phyloP scores from a whole-genome alignment of 2,797 vertebrate genomes.

The Sebastes oblongus region DNA sequence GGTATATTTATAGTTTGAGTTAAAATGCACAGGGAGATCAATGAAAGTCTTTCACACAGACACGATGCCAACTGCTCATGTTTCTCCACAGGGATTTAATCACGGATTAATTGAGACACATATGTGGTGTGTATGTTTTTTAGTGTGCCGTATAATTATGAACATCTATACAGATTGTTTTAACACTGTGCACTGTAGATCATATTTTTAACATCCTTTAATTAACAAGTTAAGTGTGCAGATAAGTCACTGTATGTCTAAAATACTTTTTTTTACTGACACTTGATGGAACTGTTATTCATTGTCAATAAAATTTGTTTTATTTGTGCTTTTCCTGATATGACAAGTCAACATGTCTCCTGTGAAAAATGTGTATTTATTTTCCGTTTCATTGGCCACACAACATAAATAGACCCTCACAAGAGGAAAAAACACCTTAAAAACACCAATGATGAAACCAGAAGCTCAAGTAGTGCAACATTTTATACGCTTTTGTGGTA shows the following conservation, averaged over 20 bases:
- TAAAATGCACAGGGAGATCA: background rate
- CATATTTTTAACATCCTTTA: background rate
- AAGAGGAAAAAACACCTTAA: background rate
- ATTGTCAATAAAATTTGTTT: background rate
- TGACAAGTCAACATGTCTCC: background rate
- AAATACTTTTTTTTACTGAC: background rate
- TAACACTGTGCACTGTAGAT: background rate
- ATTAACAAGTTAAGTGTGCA: background rate
- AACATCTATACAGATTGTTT: background rate
- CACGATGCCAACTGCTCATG: background rate
- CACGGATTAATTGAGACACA: background rate
- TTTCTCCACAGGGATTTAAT: background rate
- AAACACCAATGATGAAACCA: background rate
- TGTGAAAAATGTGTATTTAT: background rate
- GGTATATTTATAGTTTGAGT: background rate
- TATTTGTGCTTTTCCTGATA: background rate
- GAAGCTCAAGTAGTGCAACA: too few species aligned
- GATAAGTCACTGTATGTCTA: background rate
- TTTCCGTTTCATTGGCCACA: background rate
- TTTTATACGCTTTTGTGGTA: too few species aligned
- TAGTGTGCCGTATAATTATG: background rate
- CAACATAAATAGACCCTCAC: background rate
- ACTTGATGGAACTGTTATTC: background rate
- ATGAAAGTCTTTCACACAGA: background rate
- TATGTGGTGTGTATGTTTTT: background rate